Base-by-base conservation (phyloP, 92 coral and sea anemone species). In the Pocillopora grandis region DNA sequence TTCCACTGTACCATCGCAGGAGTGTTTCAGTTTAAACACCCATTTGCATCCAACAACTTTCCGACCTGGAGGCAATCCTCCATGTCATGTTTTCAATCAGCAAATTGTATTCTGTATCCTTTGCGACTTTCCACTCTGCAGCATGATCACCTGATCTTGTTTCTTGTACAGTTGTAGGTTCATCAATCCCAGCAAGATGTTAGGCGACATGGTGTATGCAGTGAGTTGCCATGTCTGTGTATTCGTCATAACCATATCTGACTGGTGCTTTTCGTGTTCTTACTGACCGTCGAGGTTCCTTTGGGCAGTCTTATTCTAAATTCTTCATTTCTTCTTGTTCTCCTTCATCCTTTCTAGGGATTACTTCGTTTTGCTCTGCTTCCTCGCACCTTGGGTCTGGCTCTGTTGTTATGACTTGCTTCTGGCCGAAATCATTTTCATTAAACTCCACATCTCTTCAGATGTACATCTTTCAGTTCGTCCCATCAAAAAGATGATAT, bases 371-470 rank as follows among this genome's bases (percentile, higher is more conserved):
- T 66, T 85, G 72, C 78, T 49, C 67, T 60, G 35, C 63, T 60
- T 23, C 75, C 79, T 62, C 64, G 61, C 82, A 33, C 58, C 62
- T 37, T 63, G 59, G 65, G 73, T 42, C 82, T 78, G 73, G 63
- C 83, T 52, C 63, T 17, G 73, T 65, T 10, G 74, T 79, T 63
- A 78, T 35, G 71, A 61, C 17, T 62, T 18, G 33, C 68, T 74
- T 77, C 57, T 75, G 80, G 19, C 88, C 85, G 12, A 88, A 77
- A 37, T 80, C 81, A 7, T 72, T 35, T 61, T 80, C 92, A 76
- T 85, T 85, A 76, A 89, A 89, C 35, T 75, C 74, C 6, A 81
- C 90, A 82, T 86, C 85, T 80, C 92, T 61, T 21, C 90, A 77
- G 61, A 81, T 64, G 72, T 74, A 81, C 84, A 90, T 77, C 84